Evolutionary conservation across 2,113 vertebrate genomes (phyloP), one percentile per base, ranked within the genome.

Genomic region (Periophthalmus modestus): DNA sequence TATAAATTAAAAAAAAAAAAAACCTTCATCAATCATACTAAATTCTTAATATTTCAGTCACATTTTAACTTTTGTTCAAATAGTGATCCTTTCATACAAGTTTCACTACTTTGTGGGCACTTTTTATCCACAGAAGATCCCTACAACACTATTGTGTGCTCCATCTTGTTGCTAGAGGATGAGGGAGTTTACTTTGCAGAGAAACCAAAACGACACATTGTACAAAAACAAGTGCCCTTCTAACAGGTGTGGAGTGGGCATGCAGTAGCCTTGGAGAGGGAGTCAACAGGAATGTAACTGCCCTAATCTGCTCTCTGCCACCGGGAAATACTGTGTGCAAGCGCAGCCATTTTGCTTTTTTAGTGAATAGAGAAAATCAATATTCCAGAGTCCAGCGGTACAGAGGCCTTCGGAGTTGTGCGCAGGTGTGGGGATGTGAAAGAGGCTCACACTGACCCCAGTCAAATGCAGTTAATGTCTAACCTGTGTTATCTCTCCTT

Each of bases 401-500:
- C 72, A 3, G 69, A 79, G 71, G 68, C 79, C 69, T 85, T 92
- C 92, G 62, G 71, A 65, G 68, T 67, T 61, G 52, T 47, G 74
- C 63, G 70, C 24, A 47, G 69, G 13, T 69, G 71, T 79, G 73
- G 65, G 70, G 90, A 85, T 89, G 89, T 94, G 91, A 94, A 94
- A 93, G 61, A 85, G 65, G 77, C 81, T 78, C 77, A 72, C 76
- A 78, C 68, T 85, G 83, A 93, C 87, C 89, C 91, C 90, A 83
- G 85, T 79, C 85, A 85, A 88, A 84, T 79, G 59, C n/a, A 89
- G 85, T 91, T 95, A 93, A 91, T 92, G 69, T 68, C 90, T 95
- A 94, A 94, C 82, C 83, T 34, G 85, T 69, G 88, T 94, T 89
- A 91, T 94, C 94, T 93, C 76, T 84, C 69, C 80, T 93, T 85